Percentiles rank a stretch among this genome's conserved stretches.
These are phyloP conservation scores for Sebastes kiyomatsui DNA, from an alignment of 2,797 vertebrate species.

Conservation along the genomic window DNA sequence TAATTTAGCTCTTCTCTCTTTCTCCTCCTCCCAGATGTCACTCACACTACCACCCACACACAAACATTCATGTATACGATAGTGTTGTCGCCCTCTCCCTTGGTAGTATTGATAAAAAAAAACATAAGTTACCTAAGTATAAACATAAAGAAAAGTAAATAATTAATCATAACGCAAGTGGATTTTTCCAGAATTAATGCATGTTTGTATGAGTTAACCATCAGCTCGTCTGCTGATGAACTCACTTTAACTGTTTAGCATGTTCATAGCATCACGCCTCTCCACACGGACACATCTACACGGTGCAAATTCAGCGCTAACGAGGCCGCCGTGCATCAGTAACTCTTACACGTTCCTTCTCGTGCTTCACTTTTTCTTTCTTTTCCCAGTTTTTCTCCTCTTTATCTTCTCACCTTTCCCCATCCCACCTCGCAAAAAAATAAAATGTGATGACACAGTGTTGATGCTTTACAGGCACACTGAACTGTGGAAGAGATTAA, in stretches of 20 bases:
- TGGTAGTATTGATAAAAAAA: background rate
- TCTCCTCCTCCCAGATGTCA: conserved; percentile 18
- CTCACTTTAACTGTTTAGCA: background rate
- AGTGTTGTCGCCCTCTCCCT: background rate
- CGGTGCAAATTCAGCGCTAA: background rate
- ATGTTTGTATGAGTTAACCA: background rate
- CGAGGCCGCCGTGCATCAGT: background rate
- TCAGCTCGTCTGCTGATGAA: background rate
- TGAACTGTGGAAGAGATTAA: conserved; percentile 11
- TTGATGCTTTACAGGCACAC: conserved; percentile 52
- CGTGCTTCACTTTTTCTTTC: background rate
- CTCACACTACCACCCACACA: conserved; percentile 4
- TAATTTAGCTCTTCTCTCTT: conserved; percentile 35
- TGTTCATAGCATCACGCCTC: background rate
- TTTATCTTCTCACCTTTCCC: background rate
- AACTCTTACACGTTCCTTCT: background rate
- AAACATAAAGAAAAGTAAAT: background rate
- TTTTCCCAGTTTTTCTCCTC: background rate
- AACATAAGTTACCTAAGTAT: background rate
- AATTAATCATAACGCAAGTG: no score
- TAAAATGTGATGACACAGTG: conserved; percentile 39
- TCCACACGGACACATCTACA: background rate
- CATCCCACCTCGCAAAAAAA: background rate
- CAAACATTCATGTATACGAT: background rate
- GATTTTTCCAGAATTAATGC: background rate